phyloP scores from a whole-genome alignment of 2,113 vertebrate species.

The Hipposideros armiger region DNA sequence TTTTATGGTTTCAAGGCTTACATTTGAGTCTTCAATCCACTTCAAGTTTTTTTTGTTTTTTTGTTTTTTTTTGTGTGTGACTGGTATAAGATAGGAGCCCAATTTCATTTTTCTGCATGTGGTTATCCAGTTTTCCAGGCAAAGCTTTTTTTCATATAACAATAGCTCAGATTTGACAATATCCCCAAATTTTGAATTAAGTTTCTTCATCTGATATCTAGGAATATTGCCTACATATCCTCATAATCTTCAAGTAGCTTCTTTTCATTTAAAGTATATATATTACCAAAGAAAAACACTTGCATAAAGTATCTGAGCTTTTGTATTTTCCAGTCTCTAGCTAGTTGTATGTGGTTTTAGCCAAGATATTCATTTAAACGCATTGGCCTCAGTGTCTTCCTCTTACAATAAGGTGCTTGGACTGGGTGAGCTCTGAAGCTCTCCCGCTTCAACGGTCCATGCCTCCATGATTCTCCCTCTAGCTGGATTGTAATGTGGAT shows the following conservation, averaged over 20 bases:
- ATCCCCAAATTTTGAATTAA: neutral
- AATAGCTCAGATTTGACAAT: constrained; percentile 18
- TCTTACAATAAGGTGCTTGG: neutral
- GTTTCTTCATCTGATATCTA: constrained; percentile 7
- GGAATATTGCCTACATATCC: neutral
- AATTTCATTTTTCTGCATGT: neutral
- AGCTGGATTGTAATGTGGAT: neutral
- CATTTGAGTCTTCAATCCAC: neutral
- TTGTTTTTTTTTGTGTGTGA: neutral
- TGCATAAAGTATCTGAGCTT: neutral
- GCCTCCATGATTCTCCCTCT: neutral
- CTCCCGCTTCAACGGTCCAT: neutral
- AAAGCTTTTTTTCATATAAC: neutral
- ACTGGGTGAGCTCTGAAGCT: neutral
- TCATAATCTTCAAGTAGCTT: constrained; percentile 32
- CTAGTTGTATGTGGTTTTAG: neutral
- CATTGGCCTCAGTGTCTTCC: neutral
- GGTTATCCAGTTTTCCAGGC: neutral
- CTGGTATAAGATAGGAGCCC: neutral
- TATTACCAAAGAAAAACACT: neutral
- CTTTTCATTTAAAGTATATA: neutral
- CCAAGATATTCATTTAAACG: neutral
- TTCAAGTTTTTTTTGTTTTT: neutral
- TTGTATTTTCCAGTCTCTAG: neutral
- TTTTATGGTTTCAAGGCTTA: neutral